Evolutionary conservation across 1,140 invertebrate species (phyloP).

Genomic region (Venturia canescens): DNA sequence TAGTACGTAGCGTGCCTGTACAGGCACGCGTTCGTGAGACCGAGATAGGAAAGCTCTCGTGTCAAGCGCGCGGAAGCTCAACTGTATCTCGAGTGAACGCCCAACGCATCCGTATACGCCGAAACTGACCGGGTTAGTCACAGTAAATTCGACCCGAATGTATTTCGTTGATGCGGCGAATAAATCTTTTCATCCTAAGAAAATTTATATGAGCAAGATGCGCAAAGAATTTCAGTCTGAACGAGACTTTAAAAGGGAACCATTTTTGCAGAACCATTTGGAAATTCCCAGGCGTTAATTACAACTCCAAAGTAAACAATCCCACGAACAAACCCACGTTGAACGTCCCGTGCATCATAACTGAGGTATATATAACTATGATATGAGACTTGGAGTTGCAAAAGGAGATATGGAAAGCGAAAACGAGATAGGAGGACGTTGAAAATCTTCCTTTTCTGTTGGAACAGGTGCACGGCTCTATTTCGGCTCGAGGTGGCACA

Average conservation of each 20-base stretch:
- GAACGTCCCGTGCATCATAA: background rate
- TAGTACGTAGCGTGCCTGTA: conserved; percentile 28
- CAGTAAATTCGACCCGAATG: background rate
- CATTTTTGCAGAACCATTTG: no score
- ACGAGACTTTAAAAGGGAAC: no score
- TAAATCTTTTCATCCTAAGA: no score
- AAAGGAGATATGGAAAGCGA: conserved; percentile 51
- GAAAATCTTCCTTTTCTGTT: conserved; percentile 53
- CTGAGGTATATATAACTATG: background rate
- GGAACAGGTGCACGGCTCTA: conserved; percentile 58
- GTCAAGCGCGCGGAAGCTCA: background rate
- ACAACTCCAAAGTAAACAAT: no score
- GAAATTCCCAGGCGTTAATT: no score
- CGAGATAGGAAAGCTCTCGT: conserved; percentile 20
- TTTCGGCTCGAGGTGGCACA: conserved; percentile 45
- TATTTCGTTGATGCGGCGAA: no score
- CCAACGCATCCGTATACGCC: background rate
- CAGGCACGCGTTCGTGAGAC: background rate
- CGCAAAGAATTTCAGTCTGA: no score
- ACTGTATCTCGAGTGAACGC: background rate
- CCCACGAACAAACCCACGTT: no score
- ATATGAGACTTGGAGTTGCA: background rate
- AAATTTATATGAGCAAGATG: no score
- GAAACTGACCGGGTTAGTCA: conserved; percentile 5
- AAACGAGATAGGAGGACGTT: conserved; percentile 20